Evolutionary conservation across 2,113 vertebrate species (phyloP).

Genomic region (Hipposideros armiger): DNA sequence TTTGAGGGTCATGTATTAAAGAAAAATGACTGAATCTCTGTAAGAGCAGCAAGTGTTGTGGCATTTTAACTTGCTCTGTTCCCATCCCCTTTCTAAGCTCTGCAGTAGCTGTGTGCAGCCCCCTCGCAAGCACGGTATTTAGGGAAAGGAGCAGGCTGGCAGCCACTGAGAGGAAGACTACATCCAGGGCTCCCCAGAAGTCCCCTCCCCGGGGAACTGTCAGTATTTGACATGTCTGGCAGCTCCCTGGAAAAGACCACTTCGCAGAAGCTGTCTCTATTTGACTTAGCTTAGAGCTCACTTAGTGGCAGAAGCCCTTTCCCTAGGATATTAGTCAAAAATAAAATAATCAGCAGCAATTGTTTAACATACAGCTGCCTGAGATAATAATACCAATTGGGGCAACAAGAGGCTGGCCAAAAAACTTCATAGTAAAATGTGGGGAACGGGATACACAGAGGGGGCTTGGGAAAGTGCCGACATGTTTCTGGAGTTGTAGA

Average conservation of each 20-base stretch:
- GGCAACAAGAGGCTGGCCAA: background rate
- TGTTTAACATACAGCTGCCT: constrained; percentile 9
- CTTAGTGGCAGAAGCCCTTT: background rate
- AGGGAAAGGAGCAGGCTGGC: background rate
- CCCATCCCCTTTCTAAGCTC: background rate
- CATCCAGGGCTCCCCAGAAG: background rate
- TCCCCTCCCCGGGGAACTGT: background rate
- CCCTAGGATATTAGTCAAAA: background rate
- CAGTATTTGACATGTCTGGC: background rate
- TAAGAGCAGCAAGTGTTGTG: background rate
- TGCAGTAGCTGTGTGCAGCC: background rate
- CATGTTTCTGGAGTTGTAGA: background rate
- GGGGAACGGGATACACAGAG: background rate
- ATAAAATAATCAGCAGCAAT: background rate
- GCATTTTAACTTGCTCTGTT: background rate
- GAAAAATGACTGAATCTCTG: background rate
- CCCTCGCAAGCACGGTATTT: background rate
- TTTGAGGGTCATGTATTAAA: background rate
- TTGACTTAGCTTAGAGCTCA: background rate
- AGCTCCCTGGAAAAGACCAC: background rate
- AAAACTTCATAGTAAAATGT: background rate
- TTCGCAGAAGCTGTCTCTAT: constrained; percentile 1
- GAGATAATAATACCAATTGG: background rate
- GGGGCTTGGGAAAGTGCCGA: background rate
- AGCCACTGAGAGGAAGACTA: background rate